A percentile compares a stretch with the other conserved stretches of the same genome.
phyloP scores from a whole-genome alignment of 2,797 vertebrate species.

The Micrastur ruficollis region DNA sequence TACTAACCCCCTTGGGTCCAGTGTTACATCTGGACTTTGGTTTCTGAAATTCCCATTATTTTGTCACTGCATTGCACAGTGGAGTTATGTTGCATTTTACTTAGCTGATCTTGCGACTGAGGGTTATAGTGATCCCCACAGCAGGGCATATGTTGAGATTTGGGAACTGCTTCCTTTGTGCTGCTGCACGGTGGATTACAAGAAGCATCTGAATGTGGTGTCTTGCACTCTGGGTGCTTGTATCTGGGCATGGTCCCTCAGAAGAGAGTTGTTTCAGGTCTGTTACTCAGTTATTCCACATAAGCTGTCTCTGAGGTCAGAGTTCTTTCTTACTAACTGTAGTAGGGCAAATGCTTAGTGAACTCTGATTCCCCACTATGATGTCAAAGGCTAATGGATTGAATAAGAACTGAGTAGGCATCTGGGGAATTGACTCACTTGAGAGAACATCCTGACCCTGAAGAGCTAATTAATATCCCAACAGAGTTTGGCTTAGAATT shows the following conservation, averaged over 20 bases:
- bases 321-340: not conserved
- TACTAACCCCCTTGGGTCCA: not conserved
- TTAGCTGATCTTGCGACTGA: not conserved
- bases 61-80: not conserved
- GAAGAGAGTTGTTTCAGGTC: not conserved
- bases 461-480: constrained; percentile 25
- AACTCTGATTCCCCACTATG: not conserved
- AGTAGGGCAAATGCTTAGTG: not conserved
- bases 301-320: not conserved
- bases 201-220: too few relatives aligned
- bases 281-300: not conserved
- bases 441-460: not conserved
- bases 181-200: fast-evolving
- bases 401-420: not conserved
- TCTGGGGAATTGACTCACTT: not conserved
- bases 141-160: not conserved
- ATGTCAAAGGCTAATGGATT: not conserved
- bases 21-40: not conserved
- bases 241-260: not conserved
- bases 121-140: fast-evolving
- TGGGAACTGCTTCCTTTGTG: not conserved
- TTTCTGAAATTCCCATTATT: not conserved
- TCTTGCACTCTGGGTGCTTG: not conserved
- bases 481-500: not conserved
- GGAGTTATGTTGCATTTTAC: not conserved